Percentiles rank a stretch among this genome's conserved stretches.
Conservation (phyloP, 92 coral and sea anemone genomes). For the Isaurus tuberculatus region DNA sequence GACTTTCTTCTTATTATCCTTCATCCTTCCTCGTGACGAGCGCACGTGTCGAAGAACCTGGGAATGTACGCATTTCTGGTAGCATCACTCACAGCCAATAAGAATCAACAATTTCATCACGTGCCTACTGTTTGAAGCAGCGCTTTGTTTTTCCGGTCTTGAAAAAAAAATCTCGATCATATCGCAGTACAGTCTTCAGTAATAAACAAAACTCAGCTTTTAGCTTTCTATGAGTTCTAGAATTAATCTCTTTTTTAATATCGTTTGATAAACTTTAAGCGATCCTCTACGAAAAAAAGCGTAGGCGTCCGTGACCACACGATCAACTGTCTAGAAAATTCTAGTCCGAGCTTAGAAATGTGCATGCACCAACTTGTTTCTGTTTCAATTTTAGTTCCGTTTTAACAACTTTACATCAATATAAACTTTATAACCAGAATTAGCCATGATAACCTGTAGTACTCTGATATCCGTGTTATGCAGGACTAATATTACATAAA, state of each 20-base stretch:
- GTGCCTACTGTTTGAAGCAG: neutral
- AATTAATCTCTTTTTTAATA: neutral
- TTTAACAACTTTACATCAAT: neutral
- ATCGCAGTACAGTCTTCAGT: neutral
- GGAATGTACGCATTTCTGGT: constrained; percentile 47
- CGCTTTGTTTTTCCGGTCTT: neutral
- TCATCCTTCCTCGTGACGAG: constrained; percentile 85
- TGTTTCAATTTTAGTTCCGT: neutral
- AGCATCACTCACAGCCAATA: constrained; percentile 38
- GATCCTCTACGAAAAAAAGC: neutral
- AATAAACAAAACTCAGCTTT: neutral
- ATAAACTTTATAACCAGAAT: neutral
- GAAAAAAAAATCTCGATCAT: neutral
- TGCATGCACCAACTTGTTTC: neutral
- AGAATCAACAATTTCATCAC: constrained; percentile 1
- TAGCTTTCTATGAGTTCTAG: neutral
- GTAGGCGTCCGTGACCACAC: constrained; percentile 46
- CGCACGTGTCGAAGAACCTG: constrained; percentile 85
- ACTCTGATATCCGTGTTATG: neutral
- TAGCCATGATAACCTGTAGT: neutral
- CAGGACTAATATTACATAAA: too few species aligned
- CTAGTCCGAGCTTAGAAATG: neutral
- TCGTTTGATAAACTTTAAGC: neutral
- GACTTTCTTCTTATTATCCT: constrained; percentile 64
- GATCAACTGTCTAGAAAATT: neutral